Percentiles rank a stretch among this genome's conserved stretches.
Conservation (phyloP, 1,140 invertebrate genomes). For the Ectropis grisescens region DNA sequence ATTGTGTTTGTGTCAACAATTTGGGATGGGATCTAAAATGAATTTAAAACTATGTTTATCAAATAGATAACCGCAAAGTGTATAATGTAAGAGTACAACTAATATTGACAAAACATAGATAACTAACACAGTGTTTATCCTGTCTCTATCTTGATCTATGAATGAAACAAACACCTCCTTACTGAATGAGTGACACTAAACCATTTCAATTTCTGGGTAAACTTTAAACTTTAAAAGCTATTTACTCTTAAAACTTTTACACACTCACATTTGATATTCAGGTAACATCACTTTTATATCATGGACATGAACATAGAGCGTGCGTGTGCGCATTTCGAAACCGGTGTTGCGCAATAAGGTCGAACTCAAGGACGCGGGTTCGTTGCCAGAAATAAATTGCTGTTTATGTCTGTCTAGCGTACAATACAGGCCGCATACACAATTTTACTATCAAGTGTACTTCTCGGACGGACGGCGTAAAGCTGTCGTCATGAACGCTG, state of each 20-base stretch:
- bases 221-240: neutral
- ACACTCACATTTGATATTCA: neutral
- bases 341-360: constrained; percentile 67
- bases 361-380: constrained; percentile 63
- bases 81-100: too few species aligned
- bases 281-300: neutral
- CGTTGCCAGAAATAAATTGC: constrained; percentile 62
- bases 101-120: too few species aligned
- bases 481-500: neutral
- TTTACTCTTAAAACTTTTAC: neutral
- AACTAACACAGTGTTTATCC: too few species aligned
- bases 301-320: constrained; percentile 29
- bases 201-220: too few species aligned
- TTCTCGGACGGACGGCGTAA: neutral
- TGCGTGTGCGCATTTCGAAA: constrained; percentile 45
- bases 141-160: too few species aligned
- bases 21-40: too few species aligned
- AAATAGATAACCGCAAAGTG: too few species aligned
- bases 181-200: too few species aligned
- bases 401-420: constrained; percentile 58
- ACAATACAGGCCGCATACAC: constrained; percentile 11
- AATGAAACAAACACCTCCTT: too few species aligned
- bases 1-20: too few species aligned
- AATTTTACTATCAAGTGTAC: neutral
- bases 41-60: too few species aligned